These are phyloP conservation scores for Hydropsyche betteni DNA, from an alignment of 2,888 invertebrate genomes.

Conservation along the genomic window DNA sequence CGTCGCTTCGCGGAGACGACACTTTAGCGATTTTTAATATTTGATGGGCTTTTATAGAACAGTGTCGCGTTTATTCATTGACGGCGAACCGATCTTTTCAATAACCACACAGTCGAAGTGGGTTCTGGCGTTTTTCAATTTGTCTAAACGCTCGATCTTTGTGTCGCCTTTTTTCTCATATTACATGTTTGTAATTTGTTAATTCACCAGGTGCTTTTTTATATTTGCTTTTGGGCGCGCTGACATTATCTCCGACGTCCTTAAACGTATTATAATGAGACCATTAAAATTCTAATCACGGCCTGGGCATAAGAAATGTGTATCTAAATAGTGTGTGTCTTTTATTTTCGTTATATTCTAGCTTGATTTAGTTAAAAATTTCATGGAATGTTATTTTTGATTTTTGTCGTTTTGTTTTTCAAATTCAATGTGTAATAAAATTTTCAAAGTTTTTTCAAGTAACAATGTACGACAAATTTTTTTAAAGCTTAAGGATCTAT, in stretches of 20 bases:
- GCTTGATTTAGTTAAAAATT: no score
- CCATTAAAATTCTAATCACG: constrained; percentile 29
- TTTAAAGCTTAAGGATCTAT: neutral
- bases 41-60: constrained; percentile 18
- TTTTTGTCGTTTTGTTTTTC: no score
- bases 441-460: no score
- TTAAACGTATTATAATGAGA: constrained; percentile 33
- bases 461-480: no score
- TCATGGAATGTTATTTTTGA: no score
- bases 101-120: neutral
- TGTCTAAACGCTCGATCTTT: neutral
- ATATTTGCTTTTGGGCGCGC: constrained; percentile 10
- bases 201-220: no score
- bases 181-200: neutral
- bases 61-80: constrained; percentile 8
- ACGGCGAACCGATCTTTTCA: neutral
- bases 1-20: neutral
- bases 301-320: constrained; percentile 1
- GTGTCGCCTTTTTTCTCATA: neutral
- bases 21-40: constrained; percentile 2
- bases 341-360: no score
- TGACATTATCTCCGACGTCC: constrained; percentile 27
- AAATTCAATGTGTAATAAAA: no score
- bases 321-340: constrained; percentile 15
- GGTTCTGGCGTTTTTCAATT: no score